These are phyloP conservation scores for Notolepis coatsorum DNA, from an alignment of 2,797 vertebrate genomes.

Conservation along the genomic window DNA sequence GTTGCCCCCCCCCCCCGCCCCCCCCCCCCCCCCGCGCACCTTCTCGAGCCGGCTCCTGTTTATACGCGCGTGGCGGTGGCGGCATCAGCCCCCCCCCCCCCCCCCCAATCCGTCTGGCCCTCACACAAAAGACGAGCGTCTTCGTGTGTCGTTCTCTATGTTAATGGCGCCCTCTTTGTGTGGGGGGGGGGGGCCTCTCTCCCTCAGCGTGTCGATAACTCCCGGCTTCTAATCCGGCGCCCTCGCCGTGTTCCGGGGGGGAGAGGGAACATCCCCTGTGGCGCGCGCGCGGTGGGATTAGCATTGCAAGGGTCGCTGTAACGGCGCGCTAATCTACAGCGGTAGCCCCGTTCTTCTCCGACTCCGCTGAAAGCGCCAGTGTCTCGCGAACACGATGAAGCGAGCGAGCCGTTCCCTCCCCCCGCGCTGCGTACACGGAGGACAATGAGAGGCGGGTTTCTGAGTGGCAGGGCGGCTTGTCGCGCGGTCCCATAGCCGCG, in stretches of 20 bases:
- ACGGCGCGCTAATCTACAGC: constrained; percentile 69
- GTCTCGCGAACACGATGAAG: constrained; percentile 49
- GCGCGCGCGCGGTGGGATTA: constrained; percentile 68
- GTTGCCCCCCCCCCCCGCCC: not conserved
- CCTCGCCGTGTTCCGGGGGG: constrained; percentile 62
- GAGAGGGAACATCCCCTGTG: constrained; percentile 52
- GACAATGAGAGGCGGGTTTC: constrained; percentile 51
- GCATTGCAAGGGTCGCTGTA: constrained; percentile 73
- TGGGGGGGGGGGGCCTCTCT: too few relatives aligned
- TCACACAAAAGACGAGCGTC: constrained; percentile 60
- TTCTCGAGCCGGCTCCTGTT: constrained; percentile 66
- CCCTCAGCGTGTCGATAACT: constrained; percentile 65
- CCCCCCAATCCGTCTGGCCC: constrained; percentile 52
- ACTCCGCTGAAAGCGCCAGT: constrained; percentile 45
- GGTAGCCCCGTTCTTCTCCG: constrained; percentile 53
- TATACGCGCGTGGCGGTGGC: constrained; percentile 67
- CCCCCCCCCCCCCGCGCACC: constrained; percentile 13
- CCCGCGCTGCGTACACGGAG: constrained; percentile 43
- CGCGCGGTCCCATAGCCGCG: constrained; percentile 25
- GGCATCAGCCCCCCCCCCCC: constrained; percentile 29
- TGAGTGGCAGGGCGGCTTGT: constrained; percentile 61
- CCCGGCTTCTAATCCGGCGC: constrained; percentile 71
- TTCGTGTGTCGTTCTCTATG: constrained; percentile 69
- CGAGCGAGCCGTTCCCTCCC: constrained; percentile 41
- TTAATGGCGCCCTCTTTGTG: constrained; percentile 69